Evolutionary conservation across 2,797 vertebrate genomes (phyloP).

Genomic region (Bufotes viridis): DNA sequence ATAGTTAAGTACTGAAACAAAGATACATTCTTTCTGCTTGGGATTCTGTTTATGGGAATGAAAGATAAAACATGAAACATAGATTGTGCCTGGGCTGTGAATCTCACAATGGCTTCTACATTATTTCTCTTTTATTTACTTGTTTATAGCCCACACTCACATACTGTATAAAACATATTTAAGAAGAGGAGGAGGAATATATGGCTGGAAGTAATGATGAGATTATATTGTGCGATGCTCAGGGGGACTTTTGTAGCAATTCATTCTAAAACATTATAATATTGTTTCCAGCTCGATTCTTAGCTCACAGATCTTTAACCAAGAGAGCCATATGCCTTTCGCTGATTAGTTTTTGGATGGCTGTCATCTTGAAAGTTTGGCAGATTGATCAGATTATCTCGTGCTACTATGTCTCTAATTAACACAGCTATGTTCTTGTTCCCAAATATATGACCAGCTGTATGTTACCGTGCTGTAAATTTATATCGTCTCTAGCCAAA

Average conservation of each 20-base stretch:
- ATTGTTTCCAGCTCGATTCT: conserved; percentile 39
- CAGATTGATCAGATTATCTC: conserved; percentile 51
- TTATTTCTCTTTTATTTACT: conserved; percentile 33
- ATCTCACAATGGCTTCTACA: conserved; percentile 7
- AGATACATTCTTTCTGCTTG: conserved; percentile 47
- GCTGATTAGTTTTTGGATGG: conserved; percentile 57
- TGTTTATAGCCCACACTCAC: conserved; percentile 1
- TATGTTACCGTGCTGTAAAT: conserved; percentile 25
- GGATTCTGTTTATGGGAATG: conserved; percentile 40
- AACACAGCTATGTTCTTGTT: conserved; percentile 48
- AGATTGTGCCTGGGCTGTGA: conserved; percentile 11
- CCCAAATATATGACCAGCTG: conserved; percentile 53
- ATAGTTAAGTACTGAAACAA: conserved; percentile 55
- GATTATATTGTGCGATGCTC: background rate
- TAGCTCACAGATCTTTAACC: conserved; percentile 42
- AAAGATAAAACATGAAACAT: conserved; percentile 47
- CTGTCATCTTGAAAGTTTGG: conserved; percentile 55
- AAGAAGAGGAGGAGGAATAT: conserved; percentile 4
- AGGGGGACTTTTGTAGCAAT: background rate
- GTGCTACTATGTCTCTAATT: conserved; percentile 49
- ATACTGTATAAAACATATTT: background rate
- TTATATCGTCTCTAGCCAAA: conserved; percentile 3
- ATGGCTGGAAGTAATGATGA: background rate
- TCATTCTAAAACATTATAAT: conserved; percentile 24
- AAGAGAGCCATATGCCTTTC: conserved; percentile 53